Percentiles rank a stretch among this genome's conserved stretches.
Conservation (phyloP, 2,113 vertebrate species). For the Trachemys scripta region DNA sequence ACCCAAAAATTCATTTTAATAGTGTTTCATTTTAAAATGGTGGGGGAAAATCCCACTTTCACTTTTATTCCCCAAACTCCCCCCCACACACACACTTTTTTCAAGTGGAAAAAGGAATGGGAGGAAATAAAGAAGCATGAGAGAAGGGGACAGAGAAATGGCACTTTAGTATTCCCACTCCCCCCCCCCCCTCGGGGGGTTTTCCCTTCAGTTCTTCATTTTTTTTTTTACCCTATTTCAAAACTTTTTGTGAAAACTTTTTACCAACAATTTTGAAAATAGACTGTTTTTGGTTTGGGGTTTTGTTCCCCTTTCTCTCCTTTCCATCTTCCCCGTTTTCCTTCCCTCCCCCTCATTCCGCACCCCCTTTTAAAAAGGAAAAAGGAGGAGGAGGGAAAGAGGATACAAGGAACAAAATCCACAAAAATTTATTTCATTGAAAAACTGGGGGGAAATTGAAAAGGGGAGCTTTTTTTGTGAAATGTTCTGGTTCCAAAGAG, state of each 20-base stretch:
- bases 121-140: too few species aligned
- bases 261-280: neutral
- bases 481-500: neutral
- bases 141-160: too few species aligned
- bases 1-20: neutral
- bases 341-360: fast-evolving
- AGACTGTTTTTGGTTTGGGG: neutral
- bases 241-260: neutral
- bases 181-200: too few species aligned
- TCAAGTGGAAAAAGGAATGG: neutral
- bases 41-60: neutral
- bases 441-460: too few species aligned
- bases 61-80: neutral
- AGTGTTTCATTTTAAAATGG: neutral
- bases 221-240: too few species aligned
- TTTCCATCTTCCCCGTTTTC: too few species aligned
- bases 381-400: neutral
- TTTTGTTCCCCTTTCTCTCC: too few species aligned
- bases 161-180: too few species aligned
- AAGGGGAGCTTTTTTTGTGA: neutral
- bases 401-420: neutral
- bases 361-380: neutral
- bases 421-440: fast-evolving
- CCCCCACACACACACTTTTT: too few species aligned
- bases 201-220: too few species aligned